Evolutionary conservation across 1,140 invertebrate genomes (phyloP), one percentile per base, ranked within the genome.

Genomic region (Sminthurinus signatus): DNA sequence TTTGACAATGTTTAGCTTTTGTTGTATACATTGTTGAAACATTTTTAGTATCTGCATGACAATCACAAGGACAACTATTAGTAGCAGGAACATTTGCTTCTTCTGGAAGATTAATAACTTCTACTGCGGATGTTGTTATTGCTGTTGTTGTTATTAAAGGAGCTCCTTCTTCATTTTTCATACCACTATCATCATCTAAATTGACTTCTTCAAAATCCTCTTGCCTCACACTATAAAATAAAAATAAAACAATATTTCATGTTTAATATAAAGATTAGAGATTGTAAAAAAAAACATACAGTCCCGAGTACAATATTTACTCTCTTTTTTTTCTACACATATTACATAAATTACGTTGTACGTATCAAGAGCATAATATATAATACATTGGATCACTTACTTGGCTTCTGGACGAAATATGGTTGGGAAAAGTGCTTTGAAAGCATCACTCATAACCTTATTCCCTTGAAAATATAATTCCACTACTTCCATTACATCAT

Each of bases 161-260:
- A n/a, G n/a, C n/a, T 8, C 43, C 65, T 23, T 56, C 52, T 17
- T 48, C 52, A 15, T 36, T 27, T 27, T 50, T 46, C 8, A 12
- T 27, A 43, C 19, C 2, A 14, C 31, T 58, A 23, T 71, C 69
- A 27, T 57, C 32, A 29, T 71, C 69, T 23, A 71, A 44, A 32
- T 71, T 64, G 25, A 71, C 51, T 43, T 65, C 60, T 58, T 71
- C 69, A 62, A 64, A 71, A 51, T 71, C 69, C 0, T 57, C 62
- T 14, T 43, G n/a, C 15, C 44, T 32, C 3, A 59, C 51, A 56
- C 68, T 67, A 36, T 1, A 66, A 1, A 64, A 36, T 8, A 8
- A 36, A 5, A 36, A 36, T 36, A 36, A 36, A 8, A 36, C 32
- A 36, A 36, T 36, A 36, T 36, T 36, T 36, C n/a, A n/a, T n/a